Percentiles rank a stretch among this genome's conserved stretches.
Evolutionary conservation across 2,797 vertebrate species (phyloP).

Genomic region (Gallinago solitaria): DNA sequence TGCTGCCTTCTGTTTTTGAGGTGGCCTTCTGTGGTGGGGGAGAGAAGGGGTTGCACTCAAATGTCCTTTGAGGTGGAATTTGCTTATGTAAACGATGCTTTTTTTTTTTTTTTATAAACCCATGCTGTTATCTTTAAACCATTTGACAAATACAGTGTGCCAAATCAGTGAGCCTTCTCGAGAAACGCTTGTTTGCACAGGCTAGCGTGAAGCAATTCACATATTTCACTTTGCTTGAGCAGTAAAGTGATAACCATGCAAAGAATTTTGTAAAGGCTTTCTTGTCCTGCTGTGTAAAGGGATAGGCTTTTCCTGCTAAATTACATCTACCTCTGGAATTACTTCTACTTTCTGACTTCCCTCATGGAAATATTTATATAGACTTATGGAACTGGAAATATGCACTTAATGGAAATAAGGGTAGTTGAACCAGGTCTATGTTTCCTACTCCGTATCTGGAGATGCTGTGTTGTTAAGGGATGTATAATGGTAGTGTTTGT

Average conservation of each 20-base stretch:
- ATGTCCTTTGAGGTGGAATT: constrained; percentile 21
- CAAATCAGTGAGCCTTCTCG: not conserved
- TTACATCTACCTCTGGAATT: not conserved
- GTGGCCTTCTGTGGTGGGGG: not conserved
- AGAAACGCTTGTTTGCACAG: not conserved
- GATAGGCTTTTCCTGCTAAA: not conserved
- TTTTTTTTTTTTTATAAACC: not conserved
- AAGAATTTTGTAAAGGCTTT: not conserved
- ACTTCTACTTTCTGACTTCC: not conserved
- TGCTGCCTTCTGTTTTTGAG: not conserved
- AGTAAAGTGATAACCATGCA: not conserved
- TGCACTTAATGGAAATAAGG: not conserved
- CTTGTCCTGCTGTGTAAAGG: not conserved
- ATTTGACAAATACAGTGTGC: not conserved
- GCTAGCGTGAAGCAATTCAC: not conserved
- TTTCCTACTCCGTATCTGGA: not conserved
- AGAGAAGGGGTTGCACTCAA: not conserved
- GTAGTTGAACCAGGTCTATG: not conserved
- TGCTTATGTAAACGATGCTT: not conserved
- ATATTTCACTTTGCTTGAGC: not conserved
- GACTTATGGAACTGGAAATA: not conserved
- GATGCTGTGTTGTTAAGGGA: not conserved
- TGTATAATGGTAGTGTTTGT: not conserved
- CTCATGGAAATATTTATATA: not conserved
- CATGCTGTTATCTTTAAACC: constrained; percentile 35